Base-by-base conservation (phyloP, 2,888 invertebrate genomes). In the Galeruca laticollis region DNA sequence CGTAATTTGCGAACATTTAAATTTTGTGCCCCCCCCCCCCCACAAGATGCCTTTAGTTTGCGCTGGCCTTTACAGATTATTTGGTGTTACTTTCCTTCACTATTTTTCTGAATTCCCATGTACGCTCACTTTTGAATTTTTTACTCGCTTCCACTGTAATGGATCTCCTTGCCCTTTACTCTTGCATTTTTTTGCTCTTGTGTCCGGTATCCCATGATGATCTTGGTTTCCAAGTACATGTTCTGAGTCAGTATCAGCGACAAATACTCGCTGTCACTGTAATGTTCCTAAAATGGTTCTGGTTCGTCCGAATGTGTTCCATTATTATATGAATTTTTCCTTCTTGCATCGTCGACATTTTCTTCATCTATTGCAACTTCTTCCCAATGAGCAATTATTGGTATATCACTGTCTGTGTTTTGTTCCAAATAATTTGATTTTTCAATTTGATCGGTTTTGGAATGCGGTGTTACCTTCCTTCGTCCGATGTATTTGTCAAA, bases 91-190 rank as follows among this genome's bases (percentile, higher is more conserved):
- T 21, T 31, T 57, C 57, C 57, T 31, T n/a, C 31, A 31, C 15
- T 26, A 57, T 31, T 35, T 26, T 35, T 57, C 9, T 57, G 31
- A 35, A 57, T 31, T 57, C 57, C 35, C 31, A 31, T 57, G 57
- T 57, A 57, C 13, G 26, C 35, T 18, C 13, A 31, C 57, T 33
- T 15, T 13, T 33, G 57, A 57, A 31, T 57, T 26, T 57, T 57
- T 57, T 31, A 31, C 57, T 31, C 57, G 18, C 8, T 62, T 61
- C 61, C 47, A 61, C 43, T 21, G 18, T 47, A 8, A 13, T 47
- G 61, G 15, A 43, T 61, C 61, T 26, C 62, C 52, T 52, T 62
- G 62, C 20, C 51, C 62, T 51, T 62, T 51, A 49, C 51, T 51
- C 31, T 33, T 62, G 21, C 62, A 31, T 21, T 49, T 51, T 61